Conservation (phyloP, 1,140 invertebrate species). For the Meteorus sp. region DNA sequence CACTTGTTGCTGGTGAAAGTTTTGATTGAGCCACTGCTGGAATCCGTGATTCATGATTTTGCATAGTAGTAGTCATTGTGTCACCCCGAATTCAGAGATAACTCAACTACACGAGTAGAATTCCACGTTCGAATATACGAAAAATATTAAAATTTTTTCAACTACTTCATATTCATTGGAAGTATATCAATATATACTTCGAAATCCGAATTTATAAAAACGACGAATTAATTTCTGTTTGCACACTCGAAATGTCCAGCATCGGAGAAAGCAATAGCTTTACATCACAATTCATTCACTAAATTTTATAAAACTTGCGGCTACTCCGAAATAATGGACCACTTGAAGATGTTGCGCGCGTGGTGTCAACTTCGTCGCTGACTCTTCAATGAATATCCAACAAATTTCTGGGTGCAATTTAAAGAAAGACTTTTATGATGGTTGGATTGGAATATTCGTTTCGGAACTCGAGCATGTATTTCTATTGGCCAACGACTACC, state of each 20-base stretch:
- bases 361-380: conserved; percentile 20
- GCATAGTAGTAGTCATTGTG: conserved; percentile 29
- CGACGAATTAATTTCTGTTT: too few species aligned
- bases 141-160: too few species aligned
- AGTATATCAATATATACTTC: too few species aligned
- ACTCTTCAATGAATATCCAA: conserved; percentile 40
- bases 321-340: background rate
- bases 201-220: too few species aligned
- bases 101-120: too few species aligned
- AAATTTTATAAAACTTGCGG: too few species aligned
- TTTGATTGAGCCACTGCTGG: conserved; percentile 32
- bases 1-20: conserved; percentile 47
- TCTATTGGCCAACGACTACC: conserved; percentile 41
- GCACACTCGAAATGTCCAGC: too few species aligned
- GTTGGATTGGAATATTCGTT: conserved; percentile 28
- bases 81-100: too few species aligned
- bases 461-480: conserved; percentile 30
- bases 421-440: conserved; percentile 44
- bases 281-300: too few species aligned
- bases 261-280: too few species aligned
- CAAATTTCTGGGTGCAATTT: conserved; percentile 46
- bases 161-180: too few species aligned
- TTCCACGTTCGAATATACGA: too few species aligned
- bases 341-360: background rate
- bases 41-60: conserved; percentile 37